phyloP scores from a whole-genome alignment of 1,140 invertebrate species.

The Drosophila erecta region DNA sequence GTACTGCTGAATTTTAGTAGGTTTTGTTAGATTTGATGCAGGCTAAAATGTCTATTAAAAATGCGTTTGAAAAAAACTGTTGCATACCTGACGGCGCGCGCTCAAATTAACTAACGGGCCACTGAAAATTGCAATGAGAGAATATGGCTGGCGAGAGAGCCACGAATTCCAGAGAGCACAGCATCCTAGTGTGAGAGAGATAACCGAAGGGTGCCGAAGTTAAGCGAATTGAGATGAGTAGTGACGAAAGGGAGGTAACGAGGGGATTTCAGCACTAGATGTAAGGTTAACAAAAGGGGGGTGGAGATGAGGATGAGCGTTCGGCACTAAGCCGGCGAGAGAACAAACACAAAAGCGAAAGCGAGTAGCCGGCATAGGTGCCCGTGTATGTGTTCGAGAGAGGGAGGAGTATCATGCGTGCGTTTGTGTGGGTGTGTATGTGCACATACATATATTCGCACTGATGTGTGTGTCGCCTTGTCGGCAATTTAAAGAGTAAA shows the following conservation, averaged over 20 bases:
- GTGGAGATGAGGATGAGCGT: neutral
- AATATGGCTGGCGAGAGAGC: neutral
- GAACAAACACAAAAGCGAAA: conserved; percentile 79
- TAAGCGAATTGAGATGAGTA: neutral
- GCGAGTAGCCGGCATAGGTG: conserved; percentile 53
- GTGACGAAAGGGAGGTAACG: neutral
- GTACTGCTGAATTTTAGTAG: conserved; percentile 56
- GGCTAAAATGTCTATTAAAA: conserved; percentile 61
- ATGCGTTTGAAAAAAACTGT: conserved; percentile 74
- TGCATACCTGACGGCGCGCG: conserved; percentile 73
- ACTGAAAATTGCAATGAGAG: conserved; percentile 15
- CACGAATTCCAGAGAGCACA: conserved; percentile 9
- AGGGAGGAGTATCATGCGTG: neutral
- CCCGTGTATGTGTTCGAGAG: conserved; percentile 12
- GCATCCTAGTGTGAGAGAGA: conserved; percentile 18
- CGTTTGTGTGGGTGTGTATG: conserved; percentile 10
- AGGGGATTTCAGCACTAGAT: neutral
- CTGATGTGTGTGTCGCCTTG: conserved; percentile 40
- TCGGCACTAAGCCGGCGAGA: conserved; percentile 43
- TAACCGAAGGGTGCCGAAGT: conserved; percentile 7
- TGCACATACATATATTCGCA: neutral
- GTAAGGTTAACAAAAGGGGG: neutral
- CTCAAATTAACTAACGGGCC: conserved; percentile 57
- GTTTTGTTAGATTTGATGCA: conserved; percentile 64
- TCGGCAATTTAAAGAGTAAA: conserved; percentile 73